A percentile compares a stretch with the other conserved stretches of the same genome.
These are phyloP conservation scores for Dissostichus mawsoni DNA, from an alignment of 2,113 vertebrate genomes.

Conservation along the genomic window DNA sequence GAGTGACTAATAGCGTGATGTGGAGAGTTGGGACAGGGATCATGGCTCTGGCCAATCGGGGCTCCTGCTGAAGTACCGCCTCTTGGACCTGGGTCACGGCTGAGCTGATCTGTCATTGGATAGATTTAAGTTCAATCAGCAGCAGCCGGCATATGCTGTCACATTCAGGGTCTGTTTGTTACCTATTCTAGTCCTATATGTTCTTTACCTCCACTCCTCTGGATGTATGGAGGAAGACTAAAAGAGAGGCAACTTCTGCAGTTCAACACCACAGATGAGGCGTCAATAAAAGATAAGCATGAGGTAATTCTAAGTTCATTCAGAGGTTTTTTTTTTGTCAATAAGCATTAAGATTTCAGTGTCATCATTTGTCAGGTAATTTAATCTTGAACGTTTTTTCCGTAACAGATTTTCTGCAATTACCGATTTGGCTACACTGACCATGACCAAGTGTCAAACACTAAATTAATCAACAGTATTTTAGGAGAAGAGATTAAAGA, in stretches of 20 bases:
- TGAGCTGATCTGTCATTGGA: conserved; percentile 85
- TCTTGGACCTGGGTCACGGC: conserved; percentile 87
- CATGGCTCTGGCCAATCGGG: conserved; percentile 89
- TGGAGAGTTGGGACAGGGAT: conserved; percentile 88
- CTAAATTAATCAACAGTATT: neutral
- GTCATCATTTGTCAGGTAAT: neutral
- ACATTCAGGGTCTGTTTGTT: neutral
- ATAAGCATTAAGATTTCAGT: conserved; percentile 1
- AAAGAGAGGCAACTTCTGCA: neutral
- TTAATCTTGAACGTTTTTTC: neutral
- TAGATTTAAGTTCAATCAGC: conserved; percentile 21
- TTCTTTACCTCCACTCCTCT: no score
- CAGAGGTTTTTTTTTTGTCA: conserved; percentile 15
- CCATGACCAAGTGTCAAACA: neutral
- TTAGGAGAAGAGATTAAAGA: neutral
- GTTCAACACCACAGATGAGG: neutral
- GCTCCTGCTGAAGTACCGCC: conserved; percentile 86
- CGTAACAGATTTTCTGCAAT: neutral
- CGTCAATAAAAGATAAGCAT: neutral
- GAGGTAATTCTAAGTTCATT: conserved; percentile 9
- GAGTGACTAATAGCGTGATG: conserved; percentile 92
- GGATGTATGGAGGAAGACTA: neutral
- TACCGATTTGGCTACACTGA: neutral
- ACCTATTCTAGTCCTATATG: no score
- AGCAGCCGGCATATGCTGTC: neutral